phyloP scores from a whole-genome alignment of 2,888 invertebrate species.

The Rhamnusium bicolor region DNA sequence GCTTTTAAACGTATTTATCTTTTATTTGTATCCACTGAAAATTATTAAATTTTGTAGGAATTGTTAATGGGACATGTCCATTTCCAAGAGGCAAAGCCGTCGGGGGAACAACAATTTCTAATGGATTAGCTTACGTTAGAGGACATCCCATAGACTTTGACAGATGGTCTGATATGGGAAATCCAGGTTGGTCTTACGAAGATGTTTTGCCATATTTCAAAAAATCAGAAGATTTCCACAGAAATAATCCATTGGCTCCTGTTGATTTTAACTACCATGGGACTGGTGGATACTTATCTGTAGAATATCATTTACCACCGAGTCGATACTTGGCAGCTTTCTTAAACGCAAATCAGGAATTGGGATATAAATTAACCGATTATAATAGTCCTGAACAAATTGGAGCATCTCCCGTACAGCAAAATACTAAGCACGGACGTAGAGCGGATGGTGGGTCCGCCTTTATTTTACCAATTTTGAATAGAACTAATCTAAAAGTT shows the following conservation, averaged over 20 bases:
- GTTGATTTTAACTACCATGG: slow-evolving; percentile 36
- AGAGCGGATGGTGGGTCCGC: slow-evolving; percentile 78
- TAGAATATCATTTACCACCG: slow-evolving; percentile 44
- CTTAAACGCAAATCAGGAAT: slow-evolving; percentile 75
- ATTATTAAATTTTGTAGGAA: slow-evolving; percentile 49
- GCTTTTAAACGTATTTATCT: background rate
- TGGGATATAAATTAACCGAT: slow-evolving; percentile 80
- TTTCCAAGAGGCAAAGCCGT: slow-evolving; percentile 72
- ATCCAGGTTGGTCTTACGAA: slow-evolving; percentile 72
- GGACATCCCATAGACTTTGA: slow-evolving; percentile 71
- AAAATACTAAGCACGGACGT: slow-evolving; percentile 80
- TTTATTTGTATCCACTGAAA: background rate
- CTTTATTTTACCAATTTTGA: slow-evolving; percentile 79
- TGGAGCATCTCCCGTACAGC: slow-evolving; percentile 78
- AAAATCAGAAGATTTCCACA: slow-evolving; percentile 42
- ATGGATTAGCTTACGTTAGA: slow-evolving; percentile 72
- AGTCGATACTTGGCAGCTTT: slow-evolving; percentile 20
- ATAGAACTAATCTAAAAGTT: slow-evolving; percentile 79
- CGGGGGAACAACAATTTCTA: slow-evolving; percentile 72
- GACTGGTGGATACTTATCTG: slow-evolving; percentile 39
- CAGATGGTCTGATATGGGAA: slow-evolving; percentile 67
- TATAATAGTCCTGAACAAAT: slow-evolving; percentile 77
- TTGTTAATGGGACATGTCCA: slow-evolving; percentile 56
- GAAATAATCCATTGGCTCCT: slow-evolving; percentile 27
- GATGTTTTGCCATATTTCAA: slow-evolving; percentile 72